Percentiles rank a stretch among this genome's conserved stretches.
These are phyloP conservation scores for Sympetrum striolatum DNA, from an alignment of 2,888 invertebrate species.

Conservation along the genomic window DNA sequence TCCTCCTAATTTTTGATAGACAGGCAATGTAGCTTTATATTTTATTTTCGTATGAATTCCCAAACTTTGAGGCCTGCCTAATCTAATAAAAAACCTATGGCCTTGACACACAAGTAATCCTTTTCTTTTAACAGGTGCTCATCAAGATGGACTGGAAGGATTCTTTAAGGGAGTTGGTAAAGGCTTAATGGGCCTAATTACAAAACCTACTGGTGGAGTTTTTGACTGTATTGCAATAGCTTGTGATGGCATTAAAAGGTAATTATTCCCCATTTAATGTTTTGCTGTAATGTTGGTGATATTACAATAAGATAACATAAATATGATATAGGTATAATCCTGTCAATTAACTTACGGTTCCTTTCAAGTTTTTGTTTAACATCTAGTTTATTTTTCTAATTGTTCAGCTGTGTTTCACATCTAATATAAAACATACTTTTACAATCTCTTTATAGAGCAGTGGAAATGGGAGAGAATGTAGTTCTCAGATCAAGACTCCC, in stretches of 20 bases:
- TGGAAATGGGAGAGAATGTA: slow-evolving; percentile 70
- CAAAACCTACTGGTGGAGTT: slow-evolving; percentile 66
- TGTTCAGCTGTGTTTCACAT: no score
- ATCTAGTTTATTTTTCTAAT: no score
- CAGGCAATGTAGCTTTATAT: not conserved
- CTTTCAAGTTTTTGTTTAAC: no score
- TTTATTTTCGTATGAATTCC: not conserved
- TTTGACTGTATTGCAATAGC: slow-evolving; percentile 71
- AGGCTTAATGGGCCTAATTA: slow-evolving; percentile 70
- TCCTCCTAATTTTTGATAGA: no score
- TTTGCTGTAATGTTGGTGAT: not conserved
- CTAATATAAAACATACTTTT: not conserved
- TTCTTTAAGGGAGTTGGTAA: slow-evolving; percentile 74
- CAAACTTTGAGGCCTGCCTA: not conserved
- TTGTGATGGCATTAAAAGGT: slow-evolving; percentile 70
- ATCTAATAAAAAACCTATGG: not conserved
- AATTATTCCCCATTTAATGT: slow-evolving; percentile 47
- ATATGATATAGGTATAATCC: no score
- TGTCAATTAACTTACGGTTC: no score
- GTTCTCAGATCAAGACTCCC: slow-evolving; percentile 73
- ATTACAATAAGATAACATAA: not conserved
- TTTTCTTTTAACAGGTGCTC: slow-evolving; percentile 56
- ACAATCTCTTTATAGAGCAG: slow-evolving; percentile 59
- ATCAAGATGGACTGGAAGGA: slow-evolving; percentile 71
- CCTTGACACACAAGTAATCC: not conserved